Base-by-base conservation (phyloP, 2,797 vertebrate species). In the Sebastes iracundus region DNA sequence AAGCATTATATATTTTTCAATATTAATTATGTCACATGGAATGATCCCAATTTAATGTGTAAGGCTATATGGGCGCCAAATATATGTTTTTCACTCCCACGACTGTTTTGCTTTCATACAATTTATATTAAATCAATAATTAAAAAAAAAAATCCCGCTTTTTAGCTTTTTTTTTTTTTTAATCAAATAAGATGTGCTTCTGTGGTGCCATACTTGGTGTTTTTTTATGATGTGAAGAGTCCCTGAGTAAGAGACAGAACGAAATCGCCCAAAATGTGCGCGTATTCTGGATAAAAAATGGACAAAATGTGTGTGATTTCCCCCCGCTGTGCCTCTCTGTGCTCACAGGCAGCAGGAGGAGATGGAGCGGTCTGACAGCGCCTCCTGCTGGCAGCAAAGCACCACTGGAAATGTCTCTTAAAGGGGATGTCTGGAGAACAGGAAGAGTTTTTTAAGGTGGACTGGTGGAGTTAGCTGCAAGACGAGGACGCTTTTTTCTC, bases 391-490 rank as follows among this genome's bases (percentile, higher is more conserved):
- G 49, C 1, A 55, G 1, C n/a, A 0, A 0, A 0, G 3, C 35
- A 9, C 16, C 1, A 8, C 2, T 0, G 20, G 3, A 0, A 8
- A 1, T 8, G 13, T 22, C 79, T 94, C 94, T 95, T 95, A 95
- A 95, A 95, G 94, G 95, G 94, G 93, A 95, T 81, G 95, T 94
- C 83, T n/a, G n/a, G 3, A 22, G 90, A 92, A 62, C 81, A 90
- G 89, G 91, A 94, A 94, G 87, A 78, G 58, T 7, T 72, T 92
- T 93, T 95, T 95, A 95, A 95, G 94, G 95, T 95, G 89, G 95
- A 93, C 58, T 92, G 83, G 77, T 1, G 33, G 72, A 92, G 92
- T 92, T 95, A 78, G 55, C 75, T 49, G 74, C 72, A 28, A 62
- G 16, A 23, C 18, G 25, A 64, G 25, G 35, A 30, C 6, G 75